Percentiles rank a stretch among this genome's conserved stretches.
These are phyloP conservation scores for Thamnaconus septentrionalis DNA, from an alignment of 2,113 vertebrate species.

Conservation along the genomic window DNA sequence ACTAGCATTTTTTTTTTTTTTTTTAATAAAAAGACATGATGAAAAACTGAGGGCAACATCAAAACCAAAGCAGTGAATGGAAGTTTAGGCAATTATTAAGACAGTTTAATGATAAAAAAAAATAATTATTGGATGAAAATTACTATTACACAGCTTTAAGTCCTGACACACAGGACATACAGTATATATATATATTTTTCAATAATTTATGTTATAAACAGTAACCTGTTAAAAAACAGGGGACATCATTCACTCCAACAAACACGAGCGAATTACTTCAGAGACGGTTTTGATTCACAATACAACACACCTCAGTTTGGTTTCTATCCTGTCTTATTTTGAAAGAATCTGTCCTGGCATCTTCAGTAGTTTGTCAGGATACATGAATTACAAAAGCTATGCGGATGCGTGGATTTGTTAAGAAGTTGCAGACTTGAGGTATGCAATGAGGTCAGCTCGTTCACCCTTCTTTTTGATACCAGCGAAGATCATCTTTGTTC, in stretches of 20 bases:
- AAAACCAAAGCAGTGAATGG: neutral
- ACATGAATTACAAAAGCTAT: constrained; percentile 12
- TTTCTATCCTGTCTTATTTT: constrained; percentile 2
- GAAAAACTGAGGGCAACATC: too few relatives aligned
- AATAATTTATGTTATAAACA: constrained; percentile 60
- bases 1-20: too few relatives aligned
- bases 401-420: constrained; percentile 9
- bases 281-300: constrained; percentile 20
- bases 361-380: constrained; percentile 11
- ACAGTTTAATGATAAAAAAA: constrained; percentile 1
- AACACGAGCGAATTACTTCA: constrained; percentile 16
- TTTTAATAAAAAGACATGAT: too few relatives aligned
- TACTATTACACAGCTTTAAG: constrained; percentile 14
- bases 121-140: neutral
- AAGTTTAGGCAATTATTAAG: constrained; percentile 10
- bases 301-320: constrained; percentile 9
- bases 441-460: constrained; percentile 79
- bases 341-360: constrained; percentile 7
- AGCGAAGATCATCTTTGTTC: constrained; percentile 87
- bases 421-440: constrained; percentile 83
- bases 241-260: constrained; percentile 34
- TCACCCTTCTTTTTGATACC: constrained; percentile 88
- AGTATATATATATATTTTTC: constrained; percentile 39
- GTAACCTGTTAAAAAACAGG: constrained; percentile 59
- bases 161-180: constrained; percentile 20